phyloP scores from a whole-genome alignment of 2,113 vertebrate genomes.

The Elgaria multicarinata region DNA sequence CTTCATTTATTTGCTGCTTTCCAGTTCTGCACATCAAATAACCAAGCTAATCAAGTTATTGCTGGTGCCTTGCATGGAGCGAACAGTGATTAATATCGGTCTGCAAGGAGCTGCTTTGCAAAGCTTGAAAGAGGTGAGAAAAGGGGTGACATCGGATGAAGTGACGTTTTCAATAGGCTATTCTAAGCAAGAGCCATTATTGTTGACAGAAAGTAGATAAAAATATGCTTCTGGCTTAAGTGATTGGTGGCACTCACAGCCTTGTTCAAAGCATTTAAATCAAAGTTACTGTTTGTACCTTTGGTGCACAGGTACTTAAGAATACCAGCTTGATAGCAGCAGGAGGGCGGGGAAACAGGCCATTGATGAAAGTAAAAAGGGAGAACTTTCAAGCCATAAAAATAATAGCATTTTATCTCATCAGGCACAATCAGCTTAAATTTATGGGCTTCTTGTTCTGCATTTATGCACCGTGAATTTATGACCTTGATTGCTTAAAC shows the following conservation, averaged over 20 bases:
- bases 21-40: slow-evolving; percentile 25
- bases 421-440: slow-evolving; percentile 18
- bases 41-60: slow-evolving; percentile 25
- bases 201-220: background rate
- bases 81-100: slow-evolving; percentile 28
- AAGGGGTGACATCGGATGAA: background rate
- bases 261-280: slow-evolving; percentile 21
- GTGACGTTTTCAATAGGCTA: background rate
- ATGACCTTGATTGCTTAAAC: background rate
- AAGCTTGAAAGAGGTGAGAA: background rate
- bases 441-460: slow-evolving; percentile 2
- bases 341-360: slow-evolving; percentile 10
- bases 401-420: slow-evolving; percentile 4
- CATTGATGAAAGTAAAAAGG: background rate
- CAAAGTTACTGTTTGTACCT: slow-evolving; percentile 3
- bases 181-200: background rate
- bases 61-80: background rate
- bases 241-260: background rate
- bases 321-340: slow-evolving; percentile 13
- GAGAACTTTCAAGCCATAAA: background rate
- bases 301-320: slow-evolving; percentile 15
- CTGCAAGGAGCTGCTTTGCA: slow-evolving; percentile 25
- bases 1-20: slow-evolving; percentile 43
- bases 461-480: background rate
- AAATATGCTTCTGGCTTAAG: background rate